Evolutionary conservation across 2,797 vertebrate species (phyloP).

Genomic region (Caiman crocodilus): DNA sequence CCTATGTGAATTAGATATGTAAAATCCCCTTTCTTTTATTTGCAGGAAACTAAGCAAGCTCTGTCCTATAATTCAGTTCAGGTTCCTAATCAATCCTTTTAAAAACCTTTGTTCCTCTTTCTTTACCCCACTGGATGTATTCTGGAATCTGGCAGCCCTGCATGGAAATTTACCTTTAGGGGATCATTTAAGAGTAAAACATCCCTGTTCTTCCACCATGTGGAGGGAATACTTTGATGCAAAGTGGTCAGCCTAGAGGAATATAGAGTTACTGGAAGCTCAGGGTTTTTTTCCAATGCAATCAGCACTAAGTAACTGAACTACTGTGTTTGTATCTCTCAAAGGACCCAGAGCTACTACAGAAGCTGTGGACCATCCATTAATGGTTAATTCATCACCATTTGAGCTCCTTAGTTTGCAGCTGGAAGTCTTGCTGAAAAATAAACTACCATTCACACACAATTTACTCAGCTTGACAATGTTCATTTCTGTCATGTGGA

Average conservation of each 20-base stretch:
- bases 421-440: background rate
- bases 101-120: background rate
- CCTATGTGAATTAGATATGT: background rate
- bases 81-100: background rate
- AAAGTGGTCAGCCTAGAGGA: background rate
- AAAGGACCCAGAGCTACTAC: background rate
- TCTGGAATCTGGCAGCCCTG: background rate
- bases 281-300: background rate
- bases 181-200: background rate
- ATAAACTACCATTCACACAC: background rate
- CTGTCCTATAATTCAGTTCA: background rate
- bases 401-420: accelerated
- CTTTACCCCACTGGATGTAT: background rate
- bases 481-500: background rate
- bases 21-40: background rate
- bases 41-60: background rate
- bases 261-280: background rate
- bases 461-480: background rate
- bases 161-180: background rate
- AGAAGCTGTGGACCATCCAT: background rate
- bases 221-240: background rate
- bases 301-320: background rate
- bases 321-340: background rate
- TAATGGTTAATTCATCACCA: background rate
- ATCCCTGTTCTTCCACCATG: background rate